Evolutionary conservation across 2,888 invertebrate genomes (phyloP).

Genomic region (Drosophila pseudotakahashii): DNA sequence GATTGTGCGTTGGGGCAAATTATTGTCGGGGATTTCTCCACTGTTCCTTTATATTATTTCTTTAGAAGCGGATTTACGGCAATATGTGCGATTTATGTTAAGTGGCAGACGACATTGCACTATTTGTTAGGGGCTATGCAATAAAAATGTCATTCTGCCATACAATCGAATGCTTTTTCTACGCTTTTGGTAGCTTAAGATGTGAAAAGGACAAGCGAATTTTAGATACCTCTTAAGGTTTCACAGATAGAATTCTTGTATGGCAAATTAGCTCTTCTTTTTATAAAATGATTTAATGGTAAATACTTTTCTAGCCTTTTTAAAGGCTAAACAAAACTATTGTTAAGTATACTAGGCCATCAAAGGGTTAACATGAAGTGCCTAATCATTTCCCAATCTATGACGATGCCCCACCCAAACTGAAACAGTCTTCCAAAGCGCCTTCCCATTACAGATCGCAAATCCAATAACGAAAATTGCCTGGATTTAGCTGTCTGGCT

Average conservation of each 20-base stretch:
- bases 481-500: slow-evolving; percentile 39
- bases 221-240: too few relatives aligned
- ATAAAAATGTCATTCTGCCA: slow-evolving; percentile 65
- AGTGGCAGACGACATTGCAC: slow-evolving; percentile 53
- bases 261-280: too few relatives aligned
- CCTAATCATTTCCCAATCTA: not conserved
- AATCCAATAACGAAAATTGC: slow-evolving; percentile 40
- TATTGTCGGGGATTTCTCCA: slow-evolving; percentile 46
- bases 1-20: slow-evolving; percentile 61
- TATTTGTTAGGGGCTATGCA: slow-evolving; percentile 16
- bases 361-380: not conserved
- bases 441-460: too few relatives aligned
- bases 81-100: slow-evolving; percentile 64
- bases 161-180: slow-evolving; percentile 54
- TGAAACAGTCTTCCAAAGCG: too few relatives aligned
- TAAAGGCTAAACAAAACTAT: not conserved
- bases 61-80: slow-evolving; percentile 29
- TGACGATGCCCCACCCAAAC: too few relatives aligned
- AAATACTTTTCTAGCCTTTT: too few relatives aligned
- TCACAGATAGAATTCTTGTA: too few relatives aligned
- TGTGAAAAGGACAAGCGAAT: too few relatives aligned
- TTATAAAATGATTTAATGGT: too few relatives aligned
- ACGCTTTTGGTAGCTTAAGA: not conserved
- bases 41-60: not conserved
- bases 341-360: not conserved